Evolutionary conservation across 2,888 invertebrate species (phyloP), one percentile per base, ranked within the genome.

Genomic region (Patella ulyssiponensis): DNA sequence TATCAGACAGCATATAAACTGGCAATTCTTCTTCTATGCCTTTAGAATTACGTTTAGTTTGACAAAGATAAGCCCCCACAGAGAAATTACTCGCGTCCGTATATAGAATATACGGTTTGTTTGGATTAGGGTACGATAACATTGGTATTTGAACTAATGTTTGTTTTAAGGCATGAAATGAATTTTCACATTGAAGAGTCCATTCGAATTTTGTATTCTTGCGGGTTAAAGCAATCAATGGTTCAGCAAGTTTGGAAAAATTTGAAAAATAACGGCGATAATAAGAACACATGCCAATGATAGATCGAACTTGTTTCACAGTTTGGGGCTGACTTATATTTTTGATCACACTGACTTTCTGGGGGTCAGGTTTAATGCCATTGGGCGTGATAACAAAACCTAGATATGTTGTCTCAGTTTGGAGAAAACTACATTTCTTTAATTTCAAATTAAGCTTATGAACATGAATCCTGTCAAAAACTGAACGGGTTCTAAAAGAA

Each of bases 251-350:
- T 58, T 71, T 71, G 9, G 74, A 77, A 54, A 80, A 81, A 56
- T 81, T 78, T 11, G 81, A 80, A 51, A 82, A 75, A 52, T 79
- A 83, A n/a, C 82, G 52, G 7, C 81, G 17, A 51, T 82, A 82
- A 53, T 81, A 82, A 20, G 75, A 77, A 33, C 71, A 77, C 81
- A 83, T 81, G 15, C 84, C 84, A 11, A 84, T 74, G 69, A 82
- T 80, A 11, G 74, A 54, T n/a, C 82, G 44, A 17, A 82, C 78
- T 71, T 82, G 82, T 44, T 73, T 76, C 12, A 81, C 81, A 33
- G 71, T 73, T 1, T 23, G 64, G 14, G 80, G 82, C 17, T 78
- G 71, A 3, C 79, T 72, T 44, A 82, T 76, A 20, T 70, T 27
- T 58, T 58, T 52, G 52, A 80, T 79, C 9, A 75, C 79, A 20